phyloP scores from a whole-genome alignment of 2,113 vertebrate species.

The Hippolais icterina region DNA sequence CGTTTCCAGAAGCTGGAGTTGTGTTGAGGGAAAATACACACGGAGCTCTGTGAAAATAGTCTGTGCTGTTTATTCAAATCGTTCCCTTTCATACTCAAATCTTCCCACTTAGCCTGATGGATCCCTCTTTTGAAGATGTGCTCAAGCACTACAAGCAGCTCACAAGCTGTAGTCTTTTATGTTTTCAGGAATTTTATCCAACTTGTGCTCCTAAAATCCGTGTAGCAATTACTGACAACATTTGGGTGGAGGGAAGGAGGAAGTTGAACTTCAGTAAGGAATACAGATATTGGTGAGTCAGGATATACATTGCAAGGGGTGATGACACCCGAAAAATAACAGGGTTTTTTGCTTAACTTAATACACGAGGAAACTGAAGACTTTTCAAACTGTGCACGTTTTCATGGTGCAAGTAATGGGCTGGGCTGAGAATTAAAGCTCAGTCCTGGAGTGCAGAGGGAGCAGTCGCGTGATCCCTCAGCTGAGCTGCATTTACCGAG shows the following conservation, averaged over 20 bases:
- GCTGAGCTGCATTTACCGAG: slow-evolving; percentile 11
- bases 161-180: neutral
- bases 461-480: neutral
- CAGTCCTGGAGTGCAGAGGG: neutral
- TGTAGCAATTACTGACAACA: neutral
- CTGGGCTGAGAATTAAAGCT: neutral
- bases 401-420: accelerated
- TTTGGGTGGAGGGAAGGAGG: neutral
- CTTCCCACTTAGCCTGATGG: neutral
- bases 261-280: neutral
- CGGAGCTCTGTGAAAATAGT: neutral
- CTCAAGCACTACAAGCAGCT: neutral
- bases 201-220: neutral
- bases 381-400: neutral
- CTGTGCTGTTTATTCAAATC: neutral
- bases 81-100: neutral
- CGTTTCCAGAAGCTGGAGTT: neutral
- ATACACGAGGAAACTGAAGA: accelerated
- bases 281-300: neutral
- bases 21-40: accelerated
- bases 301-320: accelerated
- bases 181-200: neutral
- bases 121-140: neutral
- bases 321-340: neutral
- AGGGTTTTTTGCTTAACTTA: neutral